Base-by-base conservation (phyloP, 2,113 vertebrate genomes). In the Gopherus flavomarginatus region DNA sequence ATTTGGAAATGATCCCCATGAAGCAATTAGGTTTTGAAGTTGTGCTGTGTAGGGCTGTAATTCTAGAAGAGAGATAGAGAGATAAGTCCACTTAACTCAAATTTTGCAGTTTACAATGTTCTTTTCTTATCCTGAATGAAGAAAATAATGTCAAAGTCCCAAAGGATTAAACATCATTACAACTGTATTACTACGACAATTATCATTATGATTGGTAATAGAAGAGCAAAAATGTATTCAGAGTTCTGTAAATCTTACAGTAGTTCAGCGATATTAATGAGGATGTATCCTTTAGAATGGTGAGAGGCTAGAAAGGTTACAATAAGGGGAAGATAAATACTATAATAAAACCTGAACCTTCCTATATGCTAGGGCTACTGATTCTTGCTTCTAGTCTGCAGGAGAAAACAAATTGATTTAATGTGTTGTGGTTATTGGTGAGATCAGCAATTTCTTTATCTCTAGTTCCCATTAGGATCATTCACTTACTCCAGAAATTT, bases 281-380 rank as follows among this genome's bases (percentile, higher is more conserved):
- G 24, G 24, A 26, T 44, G 12, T 78, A 29, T 27, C 75, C 75
- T 78, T 78, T 26, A 78, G 93, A 96, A 96, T 96, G 96, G 96
- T 96, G 97, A 96, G 96, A 96, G 93, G 96, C 86, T 97, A 97
- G 95, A 92, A 89, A 91, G 94, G 93, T 94, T 90, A 95, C 88
- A 95, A 82, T 94, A 96, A 94, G 81, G 87, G 85, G 69, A 88
- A 59, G 77, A 79, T 78, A 82, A 96, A 92, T 82, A 87, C 93
- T 87, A 87, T 83, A 89, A 91, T 85, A 16, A 90, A 86, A 87
- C 93, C 96, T 91, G 54, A 85, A 91, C 50, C 79, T 92, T 93
- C 82, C 90, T 85, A 5, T 5, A 84, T 95, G 90, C 95, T 96
- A 91, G 42, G 44, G 94, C 91, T 97, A 91, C 80, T 81, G 88